phyloP scores from a whole-genome alignment of 2,888 invertebrate genomes.

The Cataglyphis cursor region DNA sequence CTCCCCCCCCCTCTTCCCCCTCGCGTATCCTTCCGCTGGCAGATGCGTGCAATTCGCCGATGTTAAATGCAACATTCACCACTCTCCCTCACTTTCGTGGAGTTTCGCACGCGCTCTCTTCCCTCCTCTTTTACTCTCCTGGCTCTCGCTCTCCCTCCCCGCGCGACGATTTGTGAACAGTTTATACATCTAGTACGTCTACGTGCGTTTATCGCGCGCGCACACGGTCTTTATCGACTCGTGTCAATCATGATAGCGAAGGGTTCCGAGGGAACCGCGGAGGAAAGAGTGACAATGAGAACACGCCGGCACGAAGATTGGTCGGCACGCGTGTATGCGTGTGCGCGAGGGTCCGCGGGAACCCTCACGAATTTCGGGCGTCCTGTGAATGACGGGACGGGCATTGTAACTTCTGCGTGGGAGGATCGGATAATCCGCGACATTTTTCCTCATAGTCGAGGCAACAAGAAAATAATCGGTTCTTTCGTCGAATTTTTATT shows the following conservation, averaged over 20 bases:
- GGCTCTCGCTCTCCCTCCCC: constrained; percentile 5
- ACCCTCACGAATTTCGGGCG: constrained; percentile 39
- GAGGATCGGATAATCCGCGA: neutral
- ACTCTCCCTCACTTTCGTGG: constrained; percentile 67
- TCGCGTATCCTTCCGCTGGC: constrained; percentile 56
- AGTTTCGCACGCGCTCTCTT: constrained; percentile 15
- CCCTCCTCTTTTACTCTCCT: constrained; percentile 20
- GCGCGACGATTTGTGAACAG: constrained; percentile 30
- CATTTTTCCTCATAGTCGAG: constrained; percentile 20
- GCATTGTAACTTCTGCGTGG: constrained; percentile 34
- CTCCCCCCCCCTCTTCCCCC: constrained; percentile 49
- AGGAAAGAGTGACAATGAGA: constrained; percentile 61
- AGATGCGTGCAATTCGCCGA: constrained; percentile 80
- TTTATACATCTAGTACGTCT: constrained; percentile 67
- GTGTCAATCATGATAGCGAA: constrained; percentile 80
- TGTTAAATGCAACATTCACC: constrained; percentile 84
- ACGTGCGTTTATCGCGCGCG: constrained; percentile 78
- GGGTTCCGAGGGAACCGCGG: constrained; percentile 29
- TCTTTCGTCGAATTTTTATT: neutral
- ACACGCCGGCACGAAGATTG: constrained; percentile 47
- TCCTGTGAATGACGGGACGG: constrained; percentile 46
- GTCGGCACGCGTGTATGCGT: constrained; percentile 27
- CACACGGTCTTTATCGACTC: constrained; percentile 81
- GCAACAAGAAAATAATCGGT: neutral
- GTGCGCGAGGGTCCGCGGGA: constrained; percentile 28